phyloP scores from a whole-genome alignment of 2,113 vertebrate genomes.

The Clarias macrocephalus region DNA sequence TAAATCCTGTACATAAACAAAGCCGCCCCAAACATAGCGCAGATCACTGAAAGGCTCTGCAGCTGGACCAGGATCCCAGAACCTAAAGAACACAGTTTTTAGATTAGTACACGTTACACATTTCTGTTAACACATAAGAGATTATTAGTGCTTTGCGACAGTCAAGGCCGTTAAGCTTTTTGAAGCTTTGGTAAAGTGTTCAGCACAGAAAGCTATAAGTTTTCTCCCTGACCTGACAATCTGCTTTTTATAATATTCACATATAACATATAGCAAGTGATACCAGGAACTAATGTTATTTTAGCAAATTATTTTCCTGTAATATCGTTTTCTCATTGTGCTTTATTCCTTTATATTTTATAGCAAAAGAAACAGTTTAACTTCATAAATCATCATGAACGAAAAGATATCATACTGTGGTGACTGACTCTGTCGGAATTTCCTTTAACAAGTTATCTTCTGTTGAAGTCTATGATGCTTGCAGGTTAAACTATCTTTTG shows the following conservation, averaged over 20 bases:
- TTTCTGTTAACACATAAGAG: background rate
- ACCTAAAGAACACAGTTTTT: slow-evolving; percentile 65
- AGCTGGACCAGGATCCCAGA: slow-evolving; percentile 85
- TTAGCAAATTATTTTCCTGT: background rate
- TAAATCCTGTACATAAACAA: slow-evolving; percentile 88
- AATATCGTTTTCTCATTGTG: background rate
- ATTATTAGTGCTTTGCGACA: background rate
- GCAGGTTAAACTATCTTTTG: background rate
- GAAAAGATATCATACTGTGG: background rate
- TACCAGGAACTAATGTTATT: background rate
- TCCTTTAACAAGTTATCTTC: background rate
- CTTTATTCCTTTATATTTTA: background rate
- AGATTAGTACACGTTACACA: background rate
- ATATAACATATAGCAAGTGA: background rate
- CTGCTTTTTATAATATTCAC: background rate
- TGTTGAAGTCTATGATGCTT: background rate
- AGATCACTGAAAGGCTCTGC: slow-evolving; percentile 82
- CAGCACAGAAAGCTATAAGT: background rate
- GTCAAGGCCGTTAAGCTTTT: background rate
- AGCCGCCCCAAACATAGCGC: slow-evolving; percentile 87
- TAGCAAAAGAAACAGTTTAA: background rate
- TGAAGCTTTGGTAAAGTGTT: background rate
- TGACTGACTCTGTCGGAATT: background rate
- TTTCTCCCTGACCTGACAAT: background rate
- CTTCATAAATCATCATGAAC: background rate